Percentiles rank a stretch among this genome's conserved stretches.
These are phyloP conservation scores for Chrysolina americana DNA, from an alignment of 2,888 invertebrate genomes.

Conservation along the genomic window DNA sequence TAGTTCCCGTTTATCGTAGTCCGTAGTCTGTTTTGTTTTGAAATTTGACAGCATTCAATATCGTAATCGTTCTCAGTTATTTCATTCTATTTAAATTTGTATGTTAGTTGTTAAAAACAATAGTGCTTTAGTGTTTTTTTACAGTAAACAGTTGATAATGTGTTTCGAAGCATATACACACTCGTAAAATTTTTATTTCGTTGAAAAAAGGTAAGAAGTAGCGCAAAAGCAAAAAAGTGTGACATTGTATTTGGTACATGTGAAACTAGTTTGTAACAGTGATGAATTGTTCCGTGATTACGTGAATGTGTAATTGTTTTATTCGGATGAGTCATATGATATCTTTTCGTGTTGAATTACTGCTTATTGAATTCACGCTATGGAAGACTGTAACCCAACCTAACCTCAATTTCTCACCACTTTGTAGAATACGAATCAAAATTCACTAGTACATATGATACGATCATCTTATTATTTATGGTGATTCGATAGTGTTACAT, in stretches of 20 bases:
- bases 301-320: background rate
- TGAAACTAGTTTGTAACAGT: background rate
- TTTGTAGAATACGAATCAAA: background rate
- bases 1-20: slow-evolving; percentile 18
- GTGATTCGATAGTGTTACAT: background rate
- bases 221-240: slow-evolving; percentile 9
- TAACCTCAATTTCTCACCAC: slow-evolving; percentile 10
- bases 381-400: background rate
- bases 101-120: slow-evolving; percentile 4
- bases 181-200: slow-evolving; percentile 11
- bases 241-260: background rate
- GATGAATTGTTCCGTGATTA: background rate
- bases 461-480: background rate
- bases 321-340: slow-evolving; percentile 5
- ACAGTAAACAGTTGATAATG: background rate
- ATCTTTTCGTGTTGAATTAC: slow-evolving; percentile 9
- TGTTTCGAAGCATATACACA: background rate
- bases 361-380: background rate
- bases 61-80: background rate
- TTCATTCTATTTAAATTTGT: slow-evolving; percentile 14
- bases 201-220: slow-evolving; percentile 12
- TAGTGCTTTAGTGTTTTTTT: slow-evolving; percentile 15
- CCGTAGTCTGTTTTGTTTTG: slow-evolving; percentile 20
- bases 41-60: slow-evolving; percentile 13
- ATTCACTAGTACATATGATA: background rate